These are phyloP conservation scores for Callorhinus ursinus DNA, from an alignment of 2,113 vertebrate species.

Conservation along the genomic window DNA sequence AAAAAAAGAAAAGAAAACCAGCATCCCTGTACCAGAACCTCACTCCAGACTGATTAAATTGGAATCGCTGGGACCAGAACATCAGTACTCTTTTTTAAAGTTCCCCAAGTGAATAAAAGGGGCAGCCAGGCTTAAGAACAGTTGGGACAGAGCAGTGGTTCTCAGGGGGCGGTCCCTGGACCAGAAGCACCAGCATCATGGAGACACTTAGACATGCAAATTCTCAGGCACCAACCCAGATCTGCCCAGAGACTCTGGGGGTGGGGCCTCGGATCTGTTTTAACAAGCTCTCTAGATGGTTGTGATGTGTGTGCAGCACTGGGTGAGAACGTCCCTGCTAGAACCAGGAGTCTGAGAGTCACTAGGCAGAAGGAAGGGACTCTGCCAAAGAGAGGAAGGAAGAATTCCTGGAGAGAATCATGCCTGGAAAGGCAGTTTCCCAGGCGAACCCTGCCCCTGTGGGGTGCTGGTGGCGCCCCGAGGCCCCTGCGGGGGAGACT, in stretches of 20 bases:
- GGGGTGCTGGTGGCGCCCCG: neutral
- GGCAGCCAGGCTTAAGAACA: neutral
- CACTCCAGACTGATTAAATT: neutral
- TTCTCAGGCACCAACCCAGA: neutral
- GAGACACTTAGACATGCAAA: neutral
- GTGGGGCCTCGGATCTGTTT: neutral
- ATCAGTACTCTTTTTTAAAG: neutral
- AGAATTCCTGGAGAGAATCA: neutral
- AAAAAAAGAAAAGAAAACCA: too few relatives aligned
- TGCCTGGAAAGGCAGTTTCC: neutral
- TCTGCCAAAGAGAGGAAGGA: neutral
- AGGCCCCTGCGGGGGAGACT: neutral
- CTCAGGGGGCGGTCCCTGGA: neutral
- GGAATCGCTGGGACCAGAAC: neutral
- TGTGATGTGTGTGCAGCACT: rapidly evolving
- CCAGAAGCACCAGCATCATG: too few relatives aligned
- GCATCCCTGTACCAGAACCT: too few relatives aligned
- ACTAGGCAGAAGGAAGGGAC: neutral
- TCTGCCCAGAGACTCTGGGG: neutral
- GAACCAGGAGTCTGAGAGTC: neutral
- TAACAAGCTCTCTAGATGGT: neutral
- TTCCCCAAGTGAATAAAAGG: neutral
- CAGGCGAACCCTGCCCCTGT: neutral
- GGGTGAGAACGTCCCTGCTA: rapidly evolving
- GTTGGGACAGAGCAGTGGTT: neutral